These are phyloP conservation scores for Stichopus horrens DNA, from an alignment of 53 echinoderm and acorn worm genomes.

Conservation along the genomic window DNA sequence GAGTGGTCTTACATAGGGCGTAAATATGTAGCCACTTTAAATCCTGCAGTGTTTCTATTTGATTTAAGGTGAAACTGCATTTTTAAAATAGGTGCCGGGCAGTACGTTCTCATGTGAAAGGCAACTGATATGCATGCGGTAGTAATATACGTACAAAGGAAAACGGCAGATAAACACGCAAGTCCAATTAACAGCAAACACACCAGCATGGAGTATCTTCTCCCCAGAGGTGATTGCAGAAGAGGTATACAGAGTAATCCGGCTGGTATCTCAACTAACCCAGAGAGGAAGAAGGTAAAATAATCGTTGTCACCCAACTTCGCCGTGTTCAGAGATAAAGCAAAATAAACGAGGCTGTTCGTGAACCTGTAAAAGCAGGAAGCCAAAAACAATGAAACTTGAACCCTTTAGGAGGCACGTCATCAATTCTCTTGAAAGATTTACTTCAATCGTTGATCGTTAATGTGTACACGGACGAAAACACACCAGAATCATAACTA, in stretches of 20 bases:
- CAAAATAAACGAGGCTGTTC: not conserved
- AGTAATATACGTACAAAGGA: not conserved
- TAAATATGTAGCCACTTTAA: no score
- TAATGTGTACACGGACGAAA: no score
- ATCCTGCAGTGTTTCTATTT: no score
- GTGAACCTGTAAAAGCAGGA: not conserved
- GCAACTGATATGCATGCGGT: no score
- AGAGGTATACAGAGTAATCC: not conserved
- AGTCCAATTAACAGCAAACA: not conserved
- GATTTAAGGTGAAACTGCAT: no score
- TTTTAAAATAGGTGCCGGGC: no score
- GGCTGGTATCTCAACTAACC: conserved; percentile 27
- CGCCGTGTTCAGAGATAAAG: conserved; percentile 1
- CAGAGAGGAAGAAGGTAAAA: conserved; percentile 7
- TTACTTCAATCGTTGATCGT: no score
- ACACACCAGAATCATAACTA: no score
- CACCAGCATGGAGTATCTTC: not conserved
- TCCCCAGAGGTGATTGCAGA: conserved; percentile 1
- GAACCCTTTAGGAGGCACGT: no score
- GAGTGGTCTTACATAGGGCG: no score
- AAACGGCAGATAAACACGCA: not conserved
- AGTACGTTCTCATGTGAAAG: no score
- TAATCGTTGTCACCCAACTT: conserved; percentile 1
- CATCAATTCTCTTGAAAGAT: no score
- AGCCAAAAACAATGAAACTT: not conserved